Conservation (phyloP, 2,797 vertebrate genomes). For the Alectoris magna region DNA sequence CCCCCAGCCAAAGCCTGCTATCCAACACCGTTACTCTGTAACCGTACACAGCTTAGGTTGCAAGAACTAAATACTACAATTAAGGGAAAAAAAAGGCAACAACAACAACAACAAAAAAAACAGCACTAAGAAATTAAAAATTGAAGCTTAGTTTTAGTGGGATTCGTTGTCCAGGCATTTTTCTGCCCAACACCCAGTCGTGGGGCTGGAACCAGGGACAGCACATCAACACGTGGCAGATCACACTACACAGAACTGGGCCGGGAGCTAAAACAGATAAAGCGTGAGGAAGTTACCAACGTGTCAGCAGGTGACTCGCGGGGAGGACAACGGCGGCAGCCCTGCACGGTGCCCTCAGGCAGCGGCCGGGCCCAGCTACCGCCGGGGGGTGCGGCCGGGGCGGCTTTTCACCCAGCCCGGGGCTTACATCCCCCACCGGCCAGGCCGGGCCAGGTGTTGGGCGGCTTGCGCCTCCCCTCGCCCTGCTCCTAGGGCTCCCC, state of each 20-base stretch:
- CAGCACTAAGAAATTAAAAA: neutral
- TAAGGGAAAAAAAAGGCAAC: too few relatives aligned
- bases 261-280: rapidly evolving
- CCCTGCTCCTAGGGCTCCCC: neutral
- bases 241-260: rapidly evolving
- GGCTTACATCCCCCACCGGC: too few relatives aligned
- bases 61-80: neutral
- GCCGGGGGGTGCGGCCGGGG: neutral
- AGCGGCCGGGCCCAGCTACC: neutral
- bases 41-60: neutral
- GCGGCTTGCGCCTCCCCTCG: rapidly evolving
- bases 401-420: rapidly evolving
- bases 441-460: too few relatives aligned
- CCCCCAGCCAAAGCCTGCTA: neutral
- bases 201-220: neutral
- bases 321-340: rapidly evolving
- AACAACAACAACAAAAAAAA: neutral
- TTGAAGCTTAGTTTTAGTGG: neutral
- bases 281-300: too few relatives aligned
- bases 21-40: neutral
- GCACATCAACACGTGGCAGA: neutral
- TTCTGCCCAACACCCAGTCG: too few relatives aligned
- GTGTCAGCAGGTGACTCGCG: rapidly evolving
- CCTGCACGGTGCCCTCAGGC: neutral
- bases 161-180: too few relatives aligned